phyloP scores from a whole-genome alignment of 1,140 invertebrate species.

The Lineus longissimus region DNA sequence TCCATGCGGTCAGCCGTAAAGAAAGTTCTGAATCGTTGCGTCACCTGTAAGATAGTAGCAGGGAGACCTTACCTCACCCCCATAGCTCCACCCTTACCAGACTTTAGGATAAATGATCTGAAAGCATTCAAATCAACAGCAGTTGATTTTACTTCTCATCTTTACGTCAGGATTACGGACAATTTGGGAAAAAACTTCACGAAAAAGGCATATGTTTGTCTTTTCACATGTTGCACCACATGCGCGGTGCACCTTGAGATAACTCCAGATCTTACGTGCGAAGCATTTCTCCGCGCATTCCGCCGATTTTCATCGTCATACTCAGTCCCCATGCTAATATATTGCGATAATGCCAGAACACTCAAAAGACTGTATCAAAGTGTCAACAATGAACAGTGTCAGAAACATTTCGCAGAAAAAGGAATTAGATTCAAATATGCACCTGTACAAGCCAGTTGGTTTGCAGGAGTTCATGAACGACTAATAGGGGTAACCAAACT shows the following conservation, averaged over 20 bases:
- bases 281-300: not conserved
- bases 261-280: not conserved
- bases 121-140: not conserved
- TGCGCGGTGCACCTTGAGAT: not conserved
- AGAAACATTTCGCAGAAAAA: not conserved
- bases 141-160: not conserved
- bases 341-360: constrained; percentile 4
- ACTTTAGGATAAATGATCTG: not conserved
- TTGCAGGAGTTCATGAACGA: not conserved
- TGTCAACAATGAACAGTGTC: not conserved
- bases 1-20: constrained; percentile 1
- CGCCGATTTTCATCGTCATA: not conserved
- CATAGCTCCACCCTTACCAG: not conserved
- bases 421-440: not conserved
- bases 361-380: not conserved
- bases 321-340: not conserved
- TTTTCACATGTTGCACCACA: constrained; percentile 4
- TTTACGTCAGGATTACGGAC: not conserved
- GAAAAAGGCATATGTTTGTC: not conserved
- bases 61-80: not conserved
- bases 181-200: not conserved
- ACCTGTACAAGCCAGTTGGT: constrained; percentile 1
- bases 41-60: not conserved
- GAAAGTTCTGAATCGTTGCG: not conserved
- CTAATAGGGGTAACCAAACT: not conserved